Percentiles rank a stretch among this genome's conserved stretches.
Evolutionary conservation across 2,888 invertebrate species (phyloP).

Genomic region (Autographa gamma): DNA sequence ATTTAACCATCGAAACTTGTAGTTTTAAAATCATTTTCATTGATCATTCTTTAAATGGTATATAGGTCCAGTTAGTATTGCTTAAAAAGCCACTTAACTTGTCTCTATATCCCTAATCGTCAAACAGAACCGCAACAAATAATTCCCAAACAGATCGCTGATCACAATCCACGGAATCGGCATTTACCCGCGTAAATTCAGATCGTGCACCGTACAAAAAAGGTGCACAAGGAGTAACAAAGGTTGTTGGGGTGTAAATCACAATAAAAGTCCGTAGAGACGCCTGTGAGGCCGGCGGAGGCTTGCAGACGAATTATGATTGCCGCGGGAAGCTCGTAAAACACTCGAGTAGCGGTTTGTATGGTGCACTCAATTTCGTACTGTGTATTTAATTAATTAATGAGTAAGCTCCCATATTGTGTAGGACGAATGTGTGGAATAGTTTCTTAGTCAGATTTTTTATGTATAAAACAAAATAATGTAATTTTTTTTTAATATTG

Average conservation of each 20-base stretch:
- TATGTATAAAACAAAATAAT: too few species aligned
- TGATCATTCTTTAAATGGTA: not conserved
- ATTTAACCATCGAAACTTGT: not conserved
- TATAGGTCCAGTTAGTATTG: too few species aligned
- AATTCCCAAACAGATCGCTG: conserved; percentile 32
- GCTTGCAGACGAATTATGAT: conserved; percentile 79
- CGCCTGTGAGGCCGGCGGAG: conserved; percentile 77
- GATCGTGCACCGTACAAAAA: conserved; percentile 62
- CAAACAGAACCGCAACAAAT: conserved; percentile 11
- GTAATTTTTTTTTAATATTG: too few species aligned
- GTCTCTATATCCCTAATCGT: not conserved
- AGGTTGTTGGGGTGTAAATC: conserved; percentile 81
- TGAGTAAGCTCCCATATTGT: conserved; percentile 51
- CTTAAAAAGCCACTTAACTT: not conserved
- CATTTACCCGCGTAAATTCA: conserved; percentile 64
- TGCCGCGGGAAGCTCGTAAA: conserved; percentile 75
- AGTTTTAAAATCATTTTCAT: not conserved
- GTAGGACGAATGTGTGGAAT: conserved; percentile 3
- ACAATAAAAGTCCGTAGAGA: conserved; percentile 85
- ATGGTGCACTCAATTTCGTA: conserved; percentile 63
- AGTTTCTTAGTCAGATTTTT: not conserved
- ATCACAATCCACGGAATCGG: conserved; percentile 58
- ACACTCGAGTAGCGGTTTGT: conserved; percentile 64
- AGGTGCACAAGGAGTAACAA: conserved; percentile 64
- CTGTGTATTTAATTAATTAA: conserved; percentile 63